Base-by-base conservation (phyloP, 1,140 invertebrate genomes). In the Nixonia krombeini region DNA sequence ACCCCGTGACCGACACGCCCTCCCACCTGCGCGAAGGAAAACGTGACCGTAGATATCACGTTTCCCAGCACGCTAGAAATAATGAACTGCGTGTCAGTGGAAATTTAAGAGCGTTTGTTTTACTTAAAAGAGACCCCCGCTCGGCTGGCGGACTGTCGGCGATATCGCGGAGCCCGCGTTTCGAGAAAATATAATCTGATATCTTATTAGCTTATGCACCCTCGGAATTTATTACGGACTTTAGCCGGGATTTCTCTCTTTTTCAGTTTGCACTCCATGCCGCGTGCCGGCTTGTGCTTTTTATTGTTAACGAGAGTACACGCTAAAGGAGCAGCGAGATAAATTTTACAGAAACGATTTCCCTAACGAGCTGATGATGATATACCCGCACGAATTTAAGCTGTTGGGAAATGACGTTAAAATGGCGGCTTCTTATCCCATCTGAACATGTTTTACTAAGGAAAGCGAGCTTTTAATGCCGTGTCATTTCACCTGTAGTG, bases 41-140 rank as follows among this genome's bases (percentile, higher is more conserved):
- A 64, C 59, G 51, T 61, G 67, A 57, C 47, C 47, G 55, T 12
- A 41, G 58, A 66, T 70, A 69, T 72, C 70, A 47, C 56, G 56
- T 69, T 69, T 64, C 69, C 57, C 50, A 42, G 58, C 51, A 45
- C 53, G 50, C 57, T 55, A 38, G 44, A 72, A 72, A 72, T 72
- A 72, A 72, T 72, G 69, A 72, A 72, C 70, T 72, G 65, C 61
- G 55, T 72, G 61, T 52, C 61, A 62, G 47, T 57, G 49, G 65
- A 72, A 69, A 72, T 67, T 72, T 68, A 69, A 72, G 70, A 72
- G 58, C 66, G 70, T 72, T 72, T 72, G 66, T 69, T 72, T 69
- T 72, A 72, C 65, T 72, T 65, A 65, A 53, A 47, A 72, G 57
- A 66, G 49, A 41, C 38, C n/a, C 2, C 15, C 8, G 49, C 46